A percentile compares a stretch with the other conserved stretches of the same genome.
Evolutionary conservation across 1,140 invertebrate genomes (phyloP).

Genomic region (Lycorma delicatula): DNA sequence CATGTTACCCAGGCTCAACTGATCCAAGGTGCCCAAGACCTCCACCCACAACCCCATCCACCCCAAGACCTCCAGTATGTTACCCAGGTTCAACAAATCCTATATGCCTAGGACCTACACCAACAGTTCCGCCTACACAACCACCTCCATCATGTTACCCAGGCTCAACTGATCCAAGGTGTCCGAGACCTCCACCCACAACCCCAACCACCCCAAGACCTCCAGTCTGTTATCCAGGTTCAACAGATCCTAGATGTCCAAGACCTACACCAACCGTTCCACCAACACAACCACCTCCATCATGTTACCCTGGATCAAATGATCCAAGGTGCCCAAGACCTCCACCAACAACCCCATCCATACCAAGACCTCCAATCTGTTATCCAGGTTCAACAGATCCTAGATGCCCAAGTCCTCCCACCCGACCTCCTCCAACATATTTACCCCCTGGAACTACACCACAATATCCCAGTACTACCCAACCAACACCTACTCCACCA

Average conservation of each 20-base stretch:
- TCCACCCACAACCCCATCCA: conserved; percentile 26
- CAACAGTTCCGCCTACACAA: conserved; percentile 19
- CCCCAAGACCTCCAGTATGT: conserved; percentile 30
- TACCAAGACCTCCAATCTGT: conserved; percentile 20
- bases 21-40: conserved; percentile 29
- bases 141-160: conserved; percentile 26
- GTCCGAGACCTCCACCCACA: conserved; percentile 24
- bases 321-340: conserved; percentile 31
- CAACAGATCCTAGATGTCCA: conserved; percentile 40
- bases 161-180: conserved; percentile 30
- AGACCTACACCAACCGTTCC: conserved; percentile 36
- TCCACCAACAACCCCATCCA: conserved; percentile 20
- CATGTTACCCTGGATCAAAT: conserved; percentile 32
- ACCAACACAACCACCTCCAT: conserved; percentile 24
- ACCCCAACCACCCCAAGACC: conserved; percentile 19
- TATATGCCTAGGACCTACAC: conserved; percentile 24
- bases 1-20: conserved; percentile 23
- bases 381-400: conserved; percentile 34
- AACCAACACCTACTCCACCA: conserved; percentile 17
- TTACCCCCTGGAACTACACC: conserved; percentile 29
- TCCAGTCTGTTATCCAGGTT: conserved; percentile 40
- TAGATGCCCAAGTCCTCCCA: conserved; percentile 28
- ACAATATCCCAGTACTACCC: conserved; percentile 25
- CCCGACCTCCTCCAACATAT: conserved; percentile 20
- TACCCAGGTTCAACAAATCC: conserved; percentile 23